A percentile compares a stretch with the other conserved stretches of the same genome.
Evolutionary conservation across 1,140 invertebrate species (phyloP).

Genomic region (Stegodyphus mimosarum): DNA sequence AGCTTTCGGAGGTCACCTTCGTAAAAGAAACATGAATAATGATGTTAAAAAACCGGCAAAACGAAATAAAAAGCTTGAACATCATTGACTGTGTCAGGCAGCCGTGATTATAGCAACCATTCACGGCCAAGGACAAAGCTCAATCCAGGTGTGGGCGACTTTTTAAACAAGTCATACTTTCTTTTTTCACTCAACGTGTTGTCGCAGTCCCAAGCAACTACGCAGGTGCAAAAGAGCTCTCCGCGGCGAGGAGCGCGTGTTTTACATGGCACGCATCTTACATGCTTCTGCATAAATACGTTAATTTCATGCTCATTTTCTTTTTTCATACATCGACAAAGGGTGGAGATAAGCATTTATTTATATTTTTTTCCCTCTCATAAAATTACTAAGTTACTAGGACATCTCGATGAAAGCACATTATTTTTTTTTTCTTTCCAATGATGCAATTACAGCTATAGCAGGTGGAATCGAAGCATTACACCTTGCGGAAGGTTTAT

Average conservation of each 20-base stretch:
- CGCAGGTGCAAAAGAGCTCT: slow-evolving; percentile 31
- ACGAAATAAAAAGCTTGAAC: slow-evolving; percentile 21
- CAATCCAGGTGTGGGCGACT: slow-evolving; percentile 52
- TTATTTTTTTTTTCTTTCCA: not conserved
- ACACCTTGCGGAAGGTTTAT: slow-evolving; percentile 5
- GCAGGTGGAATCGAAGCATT: slow-evolving; percentile 28
- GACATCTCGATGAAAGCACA: slow-evolving; percentile 9
- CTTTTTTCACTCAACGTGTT: slow-evolving; percentile 4
- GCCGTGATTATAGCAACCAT: slow-evolving; percentile 27
- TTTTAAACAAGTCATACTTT: slow-evolving; percentile 6
- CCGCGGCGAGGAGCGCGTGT: slow-evolving; percentile 1
- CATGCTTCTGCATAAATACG: not conserved
- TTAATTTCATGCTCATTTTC: not conserved
- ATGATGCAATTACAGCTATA: not conserved
- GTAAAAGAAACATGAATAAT: slow-evolving; percentile 25
- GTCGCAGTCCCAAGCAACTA: slow-evolving; percentile 10
- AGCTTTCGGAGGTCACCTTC: slow-evolving; percentile 26
- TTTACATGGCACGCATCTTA: slow-evolving; percentile 13
- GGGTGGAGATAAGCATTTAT: slow-evolving; percentile 16
- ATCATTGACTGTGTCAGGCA: slow-evolving; percentile 32
- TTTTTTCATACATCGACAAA: not conserved
- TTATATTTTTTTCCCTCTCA: not conserved
- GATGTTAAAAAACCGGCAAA: slow-evolving; percentile 5
- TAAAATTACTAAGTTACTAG: not conserved
- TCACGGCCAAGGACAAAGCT: slow-evolving; percentile 47